Evolutionary conservation across 1,140 invertebrate species (phyloP).

Genomic region (Ostrea denselamellosa): DNA sequence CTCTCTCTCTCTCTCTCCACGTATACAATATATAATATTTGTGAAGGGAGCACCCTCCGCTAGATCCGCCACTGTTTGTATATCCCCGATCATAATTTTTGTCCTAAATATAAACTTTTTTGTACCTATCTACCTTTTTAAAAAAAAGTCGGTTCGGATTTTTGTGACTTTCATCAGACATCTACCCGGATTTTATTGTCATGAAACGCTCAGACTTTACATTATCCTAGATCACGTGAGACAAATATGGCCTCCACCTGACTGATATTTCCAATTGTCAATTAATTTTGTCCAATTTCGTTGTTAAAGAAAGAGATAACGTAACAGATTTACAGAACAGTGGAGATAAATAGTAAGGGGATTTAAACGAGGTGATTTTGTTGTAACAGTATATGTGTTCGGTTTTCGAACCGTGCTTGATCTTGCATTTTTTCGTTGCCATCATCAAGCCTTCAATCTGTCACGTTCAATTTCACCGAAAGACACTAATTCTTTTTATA

Average conservation of each 20-base stretch:
- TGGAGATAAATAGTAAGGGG: background rate
- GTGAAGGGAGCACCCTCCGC: too few relatives aligned
- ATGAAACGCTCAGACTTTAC: background rate
- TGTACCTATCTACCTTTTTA: too few relatives aligned
- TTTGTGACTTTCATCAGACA: too few relatives aligned
- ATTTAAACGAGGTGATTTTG: background rate
- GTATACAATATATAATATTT: too few relatives aligned
- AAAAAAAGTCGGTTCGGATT: too few relatives aligned
- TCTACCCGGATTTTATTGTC: background rate
- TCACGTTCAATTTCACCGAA: background rate
- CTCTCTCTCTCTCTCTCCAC: too few relatives aligned
- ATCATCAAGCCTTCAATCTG: background rate
- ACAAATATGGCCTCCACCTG: constrained; percentile 52
- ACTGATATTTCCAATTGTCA: background rate
- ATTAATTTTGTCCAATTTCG: background rate
- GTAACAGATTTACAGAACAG: background rate
- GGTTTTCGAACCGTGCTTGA: background rate
- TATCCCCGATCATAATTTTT: too few relatives aligned
- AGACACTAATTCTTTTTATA: background rate
- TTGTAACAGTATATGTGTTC: background rate
- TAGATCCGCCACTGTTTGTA: too few relatives aligned
- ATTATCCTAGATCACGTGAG: constrained; percentile 51
- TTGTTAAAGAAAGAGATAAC: background rate
- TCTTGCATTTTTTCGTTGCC: constrained; percentile 20
- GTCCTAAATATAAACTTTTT: too few relatives aligned